A percentile compares a stretch with the other conserved stretches of the same genome.
phyloP scores from a whole-genome alignment of 2,888 invertebrate species.

The Campoplex nolae region DNA sequence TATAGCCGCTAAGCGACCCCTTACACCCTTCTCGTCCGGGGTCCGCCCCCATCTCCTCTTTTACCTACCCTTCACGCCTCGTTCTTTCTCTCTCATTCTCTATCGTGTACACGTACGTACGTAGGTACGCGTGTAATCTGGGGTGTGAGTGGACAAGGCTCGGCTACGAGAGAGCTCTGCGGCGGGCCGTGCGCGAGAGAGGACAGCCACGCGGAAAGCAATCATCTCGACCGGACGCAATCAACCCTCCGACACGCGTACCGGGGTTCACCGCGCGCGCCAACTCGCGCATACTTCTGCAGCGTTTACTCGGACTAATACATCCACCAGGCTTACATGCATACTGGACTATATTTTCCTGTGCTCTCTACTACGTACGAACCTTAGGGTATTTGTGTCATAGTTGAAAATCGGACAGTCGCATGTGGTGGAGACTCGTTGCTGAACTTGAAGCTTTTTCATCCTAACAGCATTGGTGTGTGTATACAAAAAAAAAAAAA shows the following conservation, averaged over 20 bases:
- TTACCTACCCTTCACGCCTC: neutral
- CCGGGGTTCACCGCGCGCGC: constrained; percentile 63
- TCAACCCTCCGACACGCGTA: constrained; percentile 77
- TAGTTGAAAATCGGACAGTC: neutral
- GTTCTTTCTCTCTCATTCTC: constrained; percentile 29
- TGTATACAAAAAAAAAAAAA: too few relatives aligned
- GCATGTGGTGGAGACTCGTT: neutral
- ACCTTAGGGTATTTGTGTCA: constrained; percentile 23
- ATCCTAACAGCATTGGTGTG: neutral
- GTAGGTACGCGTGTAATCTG: constrained; percentile 36
- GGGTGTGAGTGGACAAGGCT: constrained; percentile 25
- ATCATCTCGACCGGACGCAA: constrained; percentile 84
- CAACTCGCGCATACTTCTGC: constrained; percentile 60
- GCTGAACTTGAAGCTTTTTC: neutral
- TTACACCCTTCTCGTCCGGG: neutral
- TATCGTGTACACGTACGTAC: constrained; percentile 51
- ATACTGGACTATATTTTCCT: neutral
- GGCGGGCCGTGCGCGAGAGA: constrained; percentile 69
- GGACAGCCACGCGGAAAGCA: constrained; percentile 81
- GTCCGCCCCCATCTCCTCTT: neutral
- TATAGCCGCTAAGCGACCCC: constrained; percentile 49
- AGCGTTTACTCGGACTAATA: constrained; percentile 24
- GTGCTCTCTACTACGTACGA: neutral
- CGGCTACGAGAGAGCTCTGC: constrained; percentile 32
- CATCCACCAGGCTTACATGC: neutral